A percentile compares a stretch with the other conserved stretches of the same genome.
These are phyloP conservation scores for Athetis lepigone DNA, from an alignment of 2,888 invertebrate species.

Conservation along the genomic window DNA sequence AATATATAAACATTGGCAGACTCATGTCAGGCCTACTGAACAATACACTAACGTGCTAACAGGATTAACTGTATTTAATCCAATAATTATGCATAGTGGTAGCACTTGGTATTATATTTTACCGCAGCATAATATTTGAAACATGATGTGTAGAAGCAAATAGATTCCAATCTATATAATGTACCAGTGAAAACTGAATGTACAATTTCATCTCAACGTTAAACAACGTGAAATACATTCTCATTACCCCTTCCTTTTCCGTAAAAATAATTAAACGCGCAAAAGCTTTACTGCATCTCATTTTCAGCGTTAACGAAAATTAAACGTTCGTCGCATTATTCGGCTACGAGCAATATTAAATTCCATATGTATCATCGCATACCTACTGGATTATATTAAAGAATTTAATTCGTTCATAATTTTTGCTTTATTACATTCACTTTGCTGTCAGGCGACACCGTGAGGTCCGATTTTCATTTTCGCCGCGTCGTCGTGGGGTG, in stretches of 20 bases:
- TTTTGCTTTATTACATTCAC: conserved; percentile 75
- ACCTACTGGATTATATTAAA: conserved; percentile 65
- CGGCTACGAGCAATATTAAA: conserved; percentile 53
- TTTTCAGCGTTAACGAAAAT: conserved; percentile 45
- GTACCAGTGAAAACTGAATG: conserved; percentile 4
- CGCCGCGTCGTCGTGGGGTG: conserved; percentile 65
- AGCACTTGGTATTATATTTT: conserved; percentile 31
- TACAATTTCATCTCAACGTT: conserved; percentile 18
- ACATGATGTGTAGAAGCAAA: conserved; percentile 2
- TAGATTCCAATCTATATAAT: neutral
- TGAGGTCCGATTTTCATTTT: conserved; percentile 79
- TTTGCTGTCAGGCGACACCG: conserved; percentile 65
- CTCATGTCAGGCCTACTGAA: conserved; percentile 5
- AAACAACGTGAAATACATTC: conserved; percentile 28
- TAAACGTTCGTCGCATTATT: conserved; percentile 44
- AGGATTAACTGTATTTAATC: conserved; percentile 44
- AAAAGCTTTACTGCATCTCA: conserved; percentile 43
- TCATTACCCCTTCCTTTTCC: conserved; percentile 34
- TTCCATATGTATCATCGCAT: conserved; percentile 56
- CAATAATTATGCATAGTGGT: conserved; percentile 14
- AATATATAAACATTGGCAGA: too few relatives aligned
- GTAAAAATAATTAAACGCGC: conserved; percentile 51
- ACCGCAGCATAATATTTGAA: conserved; percentile 39
- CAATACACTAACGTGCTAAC: conserved; percentile 41
- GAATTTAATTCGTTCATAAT: conserved; percentile 75